phyloP scores from a whole-genome alignment of 2,888 invertebrate genomes.

The Lepeophtheirus nordmannii region DNA sequence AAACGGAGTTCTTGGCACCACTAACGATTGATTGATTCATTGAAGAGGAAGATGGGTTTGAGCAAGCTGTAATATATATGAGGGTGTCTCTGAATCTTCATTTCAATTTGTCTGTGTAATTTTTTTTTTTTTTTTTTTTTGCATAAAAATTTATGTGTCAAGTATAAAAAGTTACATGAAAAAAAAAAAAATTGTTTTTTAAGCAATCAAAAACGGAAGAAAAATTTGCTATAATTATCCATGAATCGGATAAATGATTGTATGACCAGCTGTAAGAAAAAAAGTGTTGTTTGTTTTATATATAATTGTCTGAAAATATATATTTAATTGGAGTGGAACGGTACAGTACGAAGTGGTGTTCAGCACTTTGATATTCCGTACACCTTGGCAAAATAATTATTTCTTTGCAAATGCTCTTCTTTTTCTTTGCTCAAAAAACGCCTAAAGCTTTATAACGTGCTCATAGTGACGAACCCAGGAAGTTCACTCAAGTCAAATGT shows the following conservation, averaged over 20 bases:
- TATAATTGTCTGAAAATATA: not conserved
- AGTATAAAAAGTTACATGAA: not conserved
- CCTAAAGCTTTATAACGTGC: no score
- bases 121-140: no score
- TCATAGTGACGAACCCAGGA: no score
- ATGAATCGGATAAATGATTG: conserved; percentile 22
- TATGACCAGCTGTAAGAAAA: conserved; percentile 22
- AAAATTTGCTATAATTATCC: not conserved
- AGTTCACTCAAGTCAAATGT: no score
- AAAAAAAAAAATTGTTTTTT: not conserved
- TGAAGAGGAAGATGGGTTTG: conserved; percentile 3
- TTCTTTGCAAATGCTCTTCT: no score
- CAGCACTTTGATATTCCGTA: no score
- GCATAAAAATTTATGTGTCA: no score
- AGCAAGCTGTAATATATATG: not conserved
- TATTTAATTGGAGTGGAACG: no score
- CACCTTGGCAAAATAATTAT: no score
- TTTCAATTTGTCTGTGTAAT: not conserved
- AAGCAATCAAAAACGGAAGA: not conserved
- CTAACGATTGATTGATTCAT: not conserved
- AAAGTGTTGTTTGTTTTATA: not conserved
- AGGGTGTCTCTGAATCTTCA: not conserved
- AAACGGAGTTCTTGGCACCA: conserved; percentile 5
- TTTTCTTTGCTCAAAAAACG: no score
- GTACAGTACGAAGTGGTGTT: no score